Evolutionary conservation across 2,888 invertebrate species (phyloP).

Genomic region (Drosophila neotestacea): DNA sequence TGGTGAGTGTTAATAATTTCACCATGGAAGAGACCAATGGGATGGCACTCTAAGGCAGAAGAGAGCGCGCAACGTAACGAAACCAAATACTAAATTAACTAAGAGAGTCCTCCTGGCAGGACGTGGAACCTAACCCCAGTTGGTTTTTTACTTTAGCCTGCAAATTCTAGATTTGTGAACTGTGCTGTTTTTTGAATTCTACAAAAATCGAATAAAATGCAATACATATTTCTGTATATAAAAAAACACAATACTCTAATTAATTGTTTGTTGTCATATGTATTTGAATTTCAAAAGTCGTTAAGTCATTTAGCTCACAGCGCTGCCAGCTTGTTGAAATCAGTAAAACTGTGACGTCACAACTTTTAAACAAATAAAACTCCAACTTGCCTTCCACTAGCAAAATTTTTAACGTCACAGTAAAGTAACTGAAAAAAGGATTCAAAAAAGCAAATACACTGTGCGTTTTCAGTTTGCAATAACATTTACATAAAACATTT

Average conservation of each 20-base stretch:
- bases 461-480: constrained; percentile 44
- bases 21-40: too few species aligned
- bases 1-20: too few species aligned
- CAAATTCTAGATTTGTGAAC: constrained; percentile 80
- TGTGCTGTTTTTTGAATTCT: constrained; percentile 78
- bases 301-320: not conserved
- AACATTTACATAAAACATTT: constrained; percentile 81
- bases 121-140: constrained; percentile 43
- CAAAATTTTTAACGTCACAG: not conserved
- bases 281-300: not conserved
- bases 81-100: constrained; percentile 46
- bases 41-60: not conserved
- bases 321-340: not conserved
- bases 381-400: too few species aligned
- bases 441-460: not conserved
- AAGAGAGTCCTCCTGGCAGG: constrained; percentile 15
- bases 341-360: not conserved
- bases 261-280: not conserved
- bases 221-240: constrained; percentile 70
- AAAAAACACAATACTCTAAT: not conserved
- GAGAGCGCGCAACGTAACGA: constrained; percentile 42
- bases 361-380: too few species aligned
- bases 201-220: constrained; percentile 71
- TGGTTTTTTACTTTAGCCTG: constrained; percentile 78
- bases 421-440: not conserved